Base-by-base conservation (phyloP, 2,113 vertebrate species). In the Heliornis fulica region DNA sequence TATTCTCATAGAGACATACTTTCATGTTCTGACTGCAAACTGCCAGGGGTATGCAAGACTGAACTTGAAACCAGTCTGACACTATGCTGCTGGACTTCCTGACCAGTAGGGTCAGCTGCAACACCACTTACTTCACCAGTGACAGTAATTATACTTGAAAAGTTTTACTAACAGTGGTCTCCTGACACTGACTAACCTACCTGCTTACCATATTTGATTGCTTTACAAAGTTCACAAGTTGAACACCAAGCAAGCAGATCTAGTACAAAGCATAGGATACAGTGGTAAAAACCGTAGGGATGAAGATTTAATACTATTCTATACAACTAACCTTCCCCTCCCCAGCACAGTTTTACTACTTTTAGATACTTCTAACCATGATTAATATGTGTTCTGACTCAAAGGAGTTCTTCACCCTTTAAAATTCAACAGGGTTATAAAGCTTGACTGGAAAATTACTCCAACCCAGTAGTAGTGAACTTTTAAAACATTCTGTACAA, bases 121-220 rank as follows among this genome's bases (percentile, higher is more conserved):
- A 31, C 45, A 76, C 31, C 60, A 74, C 45, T 66, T 61, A 89
- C 57, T 94, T 71, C 40, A 92, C 41, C 19, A 11, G 26, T 68
- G 75, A 87, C 87, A 95, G 63, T 79, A 94, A 94, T 93, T 88
- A 85, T 15, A 76, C 32, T 71, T 82, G 43, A 89, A 89, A 31
- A 85, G 79, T 90, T 96, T 91, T 74, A 82, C 78, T 48, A 87
- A 59, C 66, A 76, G 48, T 54, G 13, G 36, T 28, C 87, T 59
- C 66, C 57, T 56, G 82, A 76, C 89, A 93, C 85, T 85, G 66
- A 94, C 93, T 94, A 94, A 94, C 87, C 87, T 46, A 89, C 28
- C 63, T 57, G 61, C 43, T 94, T 57, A 83, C 23, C 6, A 51
- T 19, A 91, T 54, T 64, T 89, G 74, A 93, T 60, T 87, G 28